These are phyloP conservation scores for Drosophila fungiperda DNA, from an alignment of 2,888 invertebrate species.

Conservation along the genomic window DNA sequence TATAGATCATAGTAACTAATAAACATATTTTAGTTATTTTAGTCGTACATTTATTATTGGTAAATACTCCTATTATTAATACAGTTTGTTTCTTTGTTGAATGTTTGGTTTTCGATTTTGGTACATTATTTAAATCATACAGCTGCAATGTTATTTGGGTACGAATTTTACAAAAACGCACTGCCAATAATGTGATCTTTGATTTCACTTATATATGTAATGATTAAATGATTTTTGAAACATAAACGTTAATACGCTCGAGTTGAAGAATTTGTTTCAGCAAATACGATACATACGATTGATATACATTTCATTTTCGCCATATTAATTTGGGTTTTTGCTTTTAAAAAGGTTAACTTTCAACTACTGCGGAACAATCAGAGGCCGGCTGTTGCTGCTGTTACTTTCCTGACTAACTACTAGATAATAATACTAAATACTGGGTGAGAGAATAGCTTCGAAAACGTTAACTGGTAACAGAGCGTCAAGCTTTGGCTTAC, in stretches of 20 bases:
- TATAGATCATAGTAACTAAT: too few species aligned
- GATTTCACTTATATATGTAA: slow-evolving; percentile 27
- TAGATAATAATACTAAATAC: slow-evolving; percentile 64
- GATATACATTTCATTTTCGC: slow-evolving; percentile 49
- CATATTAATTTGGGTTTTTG: slow-evolving; percentile 35
- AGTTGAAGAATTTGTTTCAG: slow-evolving; percentile 60
- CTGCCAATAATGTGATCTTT: slow-evolving; percentile 36
- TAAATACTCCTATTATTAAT: slow-evolving; percentile 73
- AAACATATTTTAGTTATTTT: slow-evolving; percentile 17
- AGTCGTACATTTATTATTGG: slow-evolving; percentile 68
- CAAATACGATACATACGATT: slow-evolving; percentile 69
- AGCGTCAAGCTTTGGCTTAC: slow-evolving; percentile 48
- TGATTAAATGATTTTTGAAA: slow-evolving; percentile 34
- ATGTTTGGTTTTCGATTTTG: slow-evolving; percentile 51
- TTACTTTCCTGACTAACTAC: slow-evolving; percentile 56
- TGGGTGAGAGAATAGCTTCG: slow-evolving; percentile 65
- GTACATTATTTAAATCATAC: slow-evolving; percentile 48
- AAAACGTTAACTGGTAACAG: slow-evolving; percentile 55
- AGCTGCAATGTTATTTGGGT: slow-evolving; percentile 19
- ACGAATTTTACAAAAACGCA: slow-evolving; percentile 42
- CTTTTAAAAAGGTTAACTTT: slow-evolving; percentile 44
- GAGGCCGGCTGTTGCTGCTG: slow-evolving; percentile 43
- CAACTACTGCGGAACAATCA: slow-evolving; percentile 52
- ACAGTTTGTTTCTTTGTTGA: slow-evolving; percentile 59
- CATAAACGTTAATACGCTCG: slow-evolving; percentile 46